A percentile compares a stretch with the other conserved stretches of the same genome.
These are phyloP conservation scores for Heliconius sara DNA, from an alignment of 2,888 invertebrate genomes.

Conservation along the genomic window DNA sequence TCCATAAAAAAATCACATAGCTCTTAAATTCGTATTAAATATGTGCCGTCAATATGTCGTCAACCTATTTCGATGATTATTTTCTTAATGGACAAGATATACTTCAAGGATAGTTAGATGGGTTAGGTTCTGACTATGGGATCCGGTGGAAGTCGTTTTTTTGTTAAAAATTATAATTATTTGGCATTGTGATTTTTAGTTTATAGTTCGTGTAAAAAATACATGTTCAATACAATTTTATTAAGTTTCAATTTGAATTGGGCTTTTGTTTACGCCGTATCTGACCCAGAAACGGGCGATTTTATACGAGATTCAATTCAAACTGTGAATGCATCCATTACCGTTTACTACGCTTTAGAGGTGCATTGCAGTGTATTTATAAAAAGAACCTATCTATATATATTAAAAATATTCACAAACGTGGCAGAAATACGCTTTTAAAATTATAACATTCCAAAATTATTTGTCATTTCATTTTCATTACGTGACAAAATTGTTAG, in stretches of 20 bases:
- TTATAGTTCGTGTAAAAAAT: background rate
- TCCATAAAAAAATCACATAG: no score
- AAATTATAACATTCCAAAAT: background rate
- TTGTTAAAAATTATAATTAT: no score
- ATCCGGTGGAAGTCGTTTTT: no score
- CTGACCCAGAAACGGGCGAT: conserved; percentile 11
- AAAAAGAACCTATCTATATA: background rate
- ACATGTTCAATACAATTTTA: background rate
- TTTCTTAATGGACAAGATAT: no score
- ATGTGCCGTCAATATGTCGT: no score
- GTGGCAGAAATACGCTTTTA: background rate
- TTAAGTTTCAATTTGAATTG: background rate
- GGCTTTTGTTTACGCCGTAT: background rate
- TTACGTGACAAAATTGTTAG: conserved; percentile 32
- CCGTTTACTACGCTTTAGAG: background rate
- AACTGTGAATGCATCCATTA: conserved; percentile 16
- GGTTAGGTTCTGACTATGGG: no score
- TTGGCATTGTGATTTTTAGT: no score
- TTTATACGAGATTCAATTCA: conserved; percentile 18
- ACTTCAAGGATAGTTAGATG: no score
- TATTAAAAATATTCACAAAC: background rate
- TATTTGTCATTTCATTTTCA: conserved; percentile 27
- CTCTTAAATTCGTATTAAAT: no score
- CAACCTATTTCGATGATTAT: no score
- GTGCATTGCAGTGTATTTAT: conserved; percentile 2